Percentiles rank a stretch among this genome's conserved stretches.
phyloP scores from a whole-genome alignment of 23 tunicate species.

The Styela plicata region DNA sequence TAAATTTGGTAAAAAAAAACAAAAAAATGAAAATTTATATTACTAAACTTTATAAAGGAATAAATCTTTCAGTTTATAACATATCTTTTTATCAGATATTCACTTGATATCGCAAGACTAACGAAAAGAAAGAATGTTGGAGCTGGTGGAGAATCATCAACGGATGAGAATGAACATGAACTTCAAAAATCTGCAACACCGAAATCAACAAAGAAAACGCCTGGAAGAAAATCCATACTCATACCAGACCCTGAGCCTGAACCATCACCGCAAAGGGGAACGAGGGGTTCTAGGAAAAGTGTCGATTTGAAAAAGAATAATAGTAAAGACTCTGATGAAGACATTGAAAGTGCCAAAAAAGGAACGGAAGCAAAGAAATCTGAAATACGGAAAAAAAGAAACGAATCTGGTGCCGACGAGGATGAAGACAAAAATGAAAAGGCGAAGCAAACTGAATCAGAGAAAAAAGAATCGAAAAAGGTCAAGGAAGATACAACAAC shows the following conservation, averaged over 20 bases:
- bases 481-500: constrained; percentile 22
- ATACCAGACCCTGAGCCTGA: not conserved
- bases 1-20: too few relatives aligned
- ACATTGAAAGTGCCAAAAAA: not conserved
- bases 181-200: not conserved
- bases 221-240: not conserved
- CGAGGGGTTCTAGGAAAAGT: not conserved
- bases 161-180: constrained; percentile 35
- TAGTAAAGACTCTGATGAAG: not conserved
- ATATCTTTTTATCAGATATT: constrained; percentile 57
- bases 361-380: not conserved
- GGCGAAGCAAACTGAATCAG: not conserved
- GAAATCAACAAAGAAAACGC: not conserved
- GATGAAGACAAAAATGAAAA: constrained; percentile 1
- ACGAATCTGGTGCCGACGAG: not conserved
- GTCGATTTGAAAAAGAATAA: constrained; percentile 6
- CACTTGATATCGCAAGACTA: constrained; percentile 74
- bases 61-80: too few relatives aligned
- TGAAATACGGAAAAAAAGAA: not conserved
- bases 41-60: too few relatives aligned
- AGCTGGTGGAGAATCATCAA: constrained; percentile 19
- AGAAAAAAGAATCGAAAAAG: not conserved
- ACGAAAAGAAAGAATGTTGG: constrained; percentile 50
- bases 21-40: too few relatives aligned
- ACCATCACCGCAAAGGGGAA: not conserved